These are phyloP conservation scores for Neria commutata DNA, from an alignment of 2,888 invertebrate genomes.

Conservation along the genomic window DNA sequence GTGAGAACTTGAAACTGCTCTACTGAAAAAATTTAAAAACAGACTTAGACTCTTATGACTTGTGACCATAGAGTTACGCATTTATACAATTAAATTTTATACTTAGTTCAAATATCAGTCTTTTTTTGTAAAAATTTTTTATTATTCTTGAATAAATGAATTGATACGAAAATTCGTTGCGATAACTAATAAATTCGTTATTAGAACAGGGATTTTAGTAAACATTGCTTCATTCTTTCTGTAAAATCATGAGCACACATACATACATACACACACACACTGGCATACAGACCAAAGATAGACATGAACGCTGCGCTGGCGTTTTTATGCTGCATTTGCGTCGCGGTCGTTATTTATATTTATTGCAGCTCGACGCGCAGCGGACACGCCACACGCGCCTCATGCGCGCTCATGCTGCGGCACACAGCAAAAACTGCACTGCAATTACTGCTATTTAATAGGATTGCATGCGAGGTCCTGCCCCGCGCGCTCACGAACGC, in stretches of 20 bases:
- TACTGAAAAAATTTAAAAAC: too few species aligned
- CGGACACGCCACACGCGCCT: too few species aligned
- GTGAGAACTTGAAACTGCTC: too few species aligned
- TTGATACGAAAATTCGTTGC: too few species aligned
- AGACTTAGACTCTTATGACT: too few species aligned
- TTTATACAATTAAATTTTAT: too few species aligned
- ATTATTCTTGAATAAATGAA: too few species aligned
- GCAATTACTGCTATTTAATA: conserved; percentile 54
- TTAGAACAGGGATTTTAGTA: conserved; percentile 18
- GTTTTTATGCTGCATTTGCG: conserved; percentile 53
- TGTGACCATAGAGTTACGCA: too few species aligned
- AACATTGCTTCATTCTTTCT: conserved; percentile 25
- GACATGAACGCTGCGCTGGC: neutral
- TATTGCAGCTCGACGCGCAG: conserved; percentile 43
- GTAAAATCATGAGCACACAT: neutral
- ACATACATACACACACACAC: conserved; percentile 5
- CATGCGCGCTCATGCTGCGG: conserved; percentile 19
- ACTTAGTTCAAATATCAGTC: too few species aligned
- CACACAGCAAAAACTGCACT: conserved; percentile 41
- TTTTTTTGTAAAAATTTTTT: too few species aligned
- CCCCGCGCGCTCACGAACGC: neutral
- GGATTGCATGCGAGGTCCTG: conserved; percentile 38
- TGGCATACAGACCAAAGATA: neutral
- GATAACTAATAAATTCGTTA: too few species aligned
- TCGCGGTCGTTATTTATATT: conserved; percentile 54